Conservation (phyloP, 2,888 invertebrate genomes). For the Drosophila cracens region DNA sequence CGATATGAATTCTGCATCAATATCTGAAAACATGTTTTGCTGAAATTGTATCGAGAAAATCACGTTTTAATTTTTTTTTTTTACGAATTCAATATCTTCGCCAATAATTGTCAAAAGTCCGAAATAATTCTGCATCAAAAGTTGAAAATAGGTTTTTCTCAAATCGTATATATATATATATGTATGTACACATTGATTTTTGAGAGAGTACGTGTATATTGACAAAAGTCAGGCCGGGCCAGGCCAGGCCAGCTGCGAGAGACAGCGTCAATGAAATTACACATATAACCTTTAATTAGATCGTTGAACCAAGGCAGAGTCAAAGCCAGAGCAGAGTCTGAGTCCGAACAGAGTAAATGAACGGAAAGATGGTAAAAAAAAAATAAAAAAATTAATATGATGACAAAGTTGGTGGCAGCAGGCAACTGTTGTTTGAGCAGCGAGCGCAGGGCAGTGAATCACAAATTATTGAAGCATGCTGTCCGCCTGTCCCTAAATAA, state of each 20-base stretch:
- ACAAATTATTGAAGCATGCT: conserved; percentile 65
- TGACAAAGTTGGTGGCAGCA: conserved; percentile 50
- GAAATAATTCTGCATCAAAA: too few species aligned
- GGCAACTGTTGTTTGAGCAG: conserved; percentile 35
- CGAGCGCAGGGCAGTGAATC: conserved; percentile 66
- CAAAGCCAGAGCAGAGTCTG: conserved; percentile 21
- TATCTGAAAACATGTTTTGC: too few species aligned
- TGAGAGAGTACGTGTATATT: background rate
- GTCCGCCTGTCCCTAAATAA: conserved; percentile 55
- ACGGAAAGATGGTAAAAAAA: conserved; percentile 1
- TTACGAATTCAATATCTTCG: too few species aligned
- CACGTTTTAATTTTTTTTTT: too few species aligned
- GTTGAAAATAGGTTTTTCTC: too few species aligned
- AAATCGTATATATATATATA: background rate
- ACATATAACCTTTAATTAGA: conserved; percentile 82
- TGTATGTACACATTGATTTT: background rate
- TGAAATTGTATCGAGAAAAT: too few species aligned
- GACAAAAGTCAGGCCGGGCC: conserved; percentile 37
- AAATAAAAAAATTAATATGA: conserved; percentile 20
- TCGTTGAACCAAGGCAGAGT: conserved; percentile 75
- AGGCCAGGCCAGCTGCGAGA: conserved; percentile 13
- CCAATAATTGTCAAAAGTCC: too few species aligned
- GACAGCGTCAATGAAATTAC: conserved; percentile 50
- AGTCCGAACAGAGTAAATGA: conserved; percentile 15
- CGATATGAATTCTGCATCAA: too few species aligned